Conservation (phyloP, 1,140 invertebrate species). For the Dryas iulia region DNA sequence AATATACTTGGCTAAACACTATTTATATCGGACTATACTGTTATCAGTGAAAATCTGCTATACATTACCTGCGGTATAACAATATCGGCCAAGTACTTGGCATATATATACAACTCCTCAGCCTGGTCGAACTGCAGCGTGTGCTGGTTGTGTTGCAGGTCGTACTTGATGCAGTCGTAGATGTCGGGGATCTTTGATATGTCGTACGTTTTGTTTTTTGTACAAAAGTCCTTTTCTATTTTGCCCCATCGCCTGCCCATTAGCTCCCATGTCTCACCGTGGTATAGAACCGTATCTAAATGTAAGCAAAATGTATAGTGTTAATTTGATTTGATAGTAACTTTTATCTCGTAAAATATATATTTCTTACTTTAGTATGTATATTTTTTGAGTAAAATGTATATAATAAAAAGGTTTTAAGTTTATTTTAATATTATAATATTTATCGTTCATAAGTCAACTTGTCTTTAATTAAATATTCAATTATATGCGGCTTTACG, state of each 20-base stretch:
- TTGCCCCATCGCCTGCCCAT: conserved; percentile 99
- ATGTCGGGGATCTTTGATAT: conserved; percentile 99
- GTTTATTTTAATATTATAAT: too few relatives aligned
- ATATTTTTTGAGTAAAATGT: too few relatives aligned
- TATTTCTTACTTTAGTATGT: too few relatives aligned
- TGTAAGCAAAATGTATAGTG: not conserved
- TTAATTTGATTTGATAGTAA: not conserved
- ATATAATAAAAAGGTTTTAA: too few relatives aligned
- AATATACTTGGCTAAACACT: too few relatives aligned
- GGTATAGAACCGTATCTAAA: conserved; percentile 94
- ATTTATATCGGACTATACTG: too few relatives aligned
- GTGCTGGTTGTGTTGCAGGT: conserved; percentile 98
- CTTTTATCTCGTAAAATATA: too few relatives aligned
- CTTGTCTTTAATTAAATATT: too few relatives aligned
- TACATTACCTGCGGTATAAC: conserved; percentile 95
- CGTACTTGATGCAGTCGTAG: conserved; percentile 99
- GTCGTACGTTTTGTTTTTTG: conserved; percentile 95
- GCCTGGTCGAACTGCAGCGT: conserved; percentile 96
- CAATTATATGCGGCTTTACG: too few relatives aligned
- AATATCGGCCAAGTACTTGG: conserved; percentile 98
- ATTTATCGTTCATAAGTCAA: too few relatives aligned
- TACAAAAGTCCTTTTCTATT: conserved; percentile 98
- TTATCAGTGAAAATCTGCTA: too few relatives aligned
- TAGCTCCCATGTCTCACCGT: conserved; percentile 99
- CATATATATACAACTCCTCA: conserved; percentile 96